These are phyloP conservation scores for Melinopterus prodromus DNA, from an alignment of 2,888 invertebrate species.

Conservation along the genomic window DNA sequence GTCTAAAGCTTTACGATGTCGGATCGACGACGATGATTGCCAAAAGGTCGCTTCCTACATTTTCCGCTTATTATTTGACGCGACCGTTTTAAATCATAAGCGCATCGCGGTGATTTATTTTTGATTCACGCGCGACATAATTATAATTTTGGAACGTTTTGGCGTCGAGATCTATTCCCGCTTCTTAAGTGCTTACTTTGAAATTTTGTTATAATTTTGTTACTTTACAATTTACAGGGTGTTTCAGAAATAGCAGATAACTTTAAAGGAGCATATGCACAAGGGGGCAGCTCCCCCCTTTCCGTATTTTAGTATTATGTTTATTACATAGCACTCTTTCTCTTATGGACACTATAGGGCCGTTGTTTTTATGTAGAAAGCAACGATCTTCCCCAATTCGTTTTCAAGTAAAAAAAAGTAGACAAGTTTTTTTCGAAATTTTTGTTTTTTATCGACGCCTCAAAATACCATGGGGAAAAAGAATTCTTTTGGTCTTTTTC, in stretches of 20 bases:
- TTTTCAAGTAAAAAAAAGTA: no score
- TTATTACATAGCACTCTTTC: no score
- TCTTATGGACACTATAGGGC: no score
- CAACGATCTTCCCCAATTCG: no score
- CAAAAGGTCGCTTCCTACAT: background rate
- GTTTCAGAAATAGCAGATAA: background rate
- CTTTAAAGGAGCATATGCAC: background rate
- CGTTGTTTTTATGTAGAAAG: no score
- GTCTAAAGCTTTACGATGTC: background rate
- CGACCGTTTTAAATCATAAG: background rate
- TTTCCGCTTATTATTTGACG: background rate
- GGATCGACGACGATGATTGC: background rate
- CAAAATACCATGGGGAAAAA: no score
- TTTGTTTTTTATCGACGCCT: no score
- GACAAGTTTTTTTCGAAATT: no score
- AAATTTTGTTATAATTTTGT: background rate
- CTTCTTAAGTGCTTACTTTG: background rate
- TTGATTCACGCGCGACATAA: background rate
- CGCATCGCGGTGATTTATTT: background rate
- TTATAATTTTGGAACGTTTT: background rate
- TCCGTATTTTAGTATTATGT: no score
- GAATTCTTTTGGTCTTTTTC: no score
- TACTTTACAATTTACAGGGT: background rate
- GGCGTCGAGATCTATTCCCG: background rate
- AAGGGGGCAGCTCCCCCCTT: no score